Evolutionary conservation across 37 sponge, comb jelly and placozoan genomes (phyloP).

Genomic region (Mnemiopsis leidyi): DNA sequence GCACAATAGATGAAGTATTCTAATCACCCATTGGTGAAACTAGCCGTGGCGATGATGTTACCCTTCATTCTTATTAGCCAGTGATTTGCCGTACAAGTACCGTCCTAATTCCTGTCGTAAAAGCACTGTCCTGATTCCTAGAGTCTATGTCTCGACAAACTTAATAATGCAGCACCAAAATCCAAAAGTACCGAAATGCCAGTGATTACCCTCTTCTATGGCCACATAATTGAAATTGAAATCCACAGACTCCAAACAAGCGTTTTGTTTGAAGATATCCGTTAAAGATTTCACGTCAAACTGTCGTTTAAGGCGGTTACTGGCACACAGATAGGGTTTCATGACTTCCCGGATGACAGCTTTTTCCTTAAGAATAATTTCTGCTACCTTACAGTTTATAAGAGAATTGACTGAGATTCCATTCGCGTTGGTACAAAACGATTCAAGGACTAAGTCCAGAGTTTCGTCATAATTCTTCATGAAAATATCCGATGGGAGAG

Average conservation of each 20-base stretch:
- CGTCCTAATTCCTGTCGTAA: too few species aligned
- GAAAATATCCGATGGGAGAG: background rate
- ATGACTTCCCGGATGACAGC: background rate
- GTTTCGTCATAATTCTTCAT: background rate
- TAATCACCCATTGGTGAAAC: too few species aligned
- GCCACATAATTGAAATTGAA: background rate
- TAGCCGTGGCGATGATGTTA: too few species aligned
- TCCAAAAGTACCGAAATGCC: background rate
- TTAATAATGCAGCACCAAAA: background rate
- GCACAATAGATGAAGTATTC: too few species aligned
- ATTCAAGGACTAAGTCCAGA: background rate
- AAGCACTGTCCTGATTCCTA: too few species aligned
- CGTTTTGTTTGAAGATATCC: background rate
- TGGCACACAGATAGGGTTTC: background rate
- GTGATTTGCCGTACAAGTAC: too few species aligned
- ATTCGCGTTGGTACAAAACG: background rate
- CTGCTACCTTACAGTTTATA: background rate
- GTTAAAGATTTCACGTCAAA: background rate
- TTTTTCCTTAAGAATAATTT: background rate
- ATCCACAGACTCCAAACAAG: background rate
- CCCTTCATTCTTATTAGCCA: too few species aligned
- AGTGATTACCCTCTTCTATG: background rate
- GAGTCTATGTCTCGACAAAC: background rate
- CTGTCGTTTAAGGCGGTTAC: background rate
- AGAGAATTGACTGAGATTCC: background rate